These are phyloP conservation scores for Norana najaformis DNA, from an alignment of 2,888 invertebrate species.

Conservation along the genomic window DNA sequence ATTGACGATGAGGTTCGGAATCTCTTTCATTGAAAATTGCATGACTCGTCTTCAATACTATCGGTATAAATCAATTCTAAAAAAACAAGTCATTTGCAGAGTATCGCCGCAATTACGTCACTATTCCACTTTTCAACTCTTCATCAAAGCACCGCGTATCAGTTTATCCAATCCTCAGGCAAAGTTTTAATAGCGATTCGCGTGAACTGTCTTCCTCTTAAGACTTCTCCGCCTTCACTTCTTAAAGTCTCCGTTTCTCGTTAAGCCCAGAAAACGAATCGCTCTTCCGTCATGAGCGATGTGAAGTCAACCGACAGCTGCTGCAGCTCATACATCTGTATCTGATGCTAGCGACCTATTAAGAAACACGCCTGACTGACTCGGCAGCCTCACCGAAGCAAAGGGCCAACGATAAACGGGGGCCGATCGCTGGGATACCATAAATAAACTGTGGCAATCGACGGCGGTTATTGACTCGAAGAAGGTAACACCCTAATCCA, in stretches of 20 bases:
- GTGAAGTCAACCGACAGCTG: background rate
- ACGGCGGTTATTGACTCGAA: background rate
- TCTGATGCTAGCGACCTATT: background rate
- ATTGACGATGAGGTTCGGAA: background rate
- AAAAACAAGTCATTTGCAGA: background rate
- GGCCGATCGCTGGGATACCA: background rate
- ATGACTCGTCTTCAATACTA: background rate
- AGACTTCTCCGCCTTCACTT: background rate
- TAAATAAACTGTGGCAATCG: conserved; percentile 5
- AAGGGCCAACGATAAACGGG: too few relatives aligned
- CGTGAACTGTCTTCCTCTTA: background rate
- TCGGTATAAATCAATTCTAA: background rate
- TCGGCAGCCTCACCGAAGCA: background rate
- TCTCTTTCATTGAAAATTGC: background rate
- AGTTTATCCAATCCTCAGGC: background rate
- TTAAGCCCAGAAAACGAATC: background rate
- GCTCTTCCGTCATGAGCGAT: background rate
- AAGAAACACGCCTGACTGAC: background rate
- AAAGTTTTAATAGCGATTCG: background rate
- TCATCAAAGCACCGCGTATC: background rate
- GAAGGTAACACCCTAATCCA: background rate
- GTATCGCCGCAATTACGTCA: background rate
- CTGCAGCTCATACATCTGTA: background rate
- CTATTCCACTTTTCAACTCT: too few relatives aligned
- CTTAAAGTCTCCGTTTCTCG: background rate